phyloP scores from a whole-genome alignment of 2,113 vertebrate species.

The Zootoca vivipara region DNA sequence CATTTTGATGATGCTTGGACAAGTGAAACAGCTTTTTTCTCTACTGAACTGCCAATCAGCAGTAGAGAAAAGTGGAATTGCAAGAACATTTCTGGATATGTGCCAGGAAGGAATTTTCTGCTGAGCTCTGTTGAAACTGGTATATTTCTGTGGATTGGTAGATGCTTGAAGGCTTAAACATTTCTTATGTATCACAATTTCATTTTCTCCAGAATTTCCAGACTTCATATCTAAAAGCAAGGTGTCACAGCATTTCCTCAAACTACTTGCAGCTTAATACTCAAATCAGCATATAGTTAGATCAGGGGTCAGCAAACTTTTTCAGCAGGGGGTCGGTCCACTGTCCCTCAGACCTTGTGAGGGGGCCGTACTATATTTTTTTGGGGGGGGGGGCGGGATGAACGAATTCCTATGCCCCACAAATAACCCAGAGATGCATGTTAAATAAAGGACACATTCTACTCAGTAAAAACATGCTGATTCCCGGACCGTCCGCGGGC shows the following conservation, averaged over 20 bases:
- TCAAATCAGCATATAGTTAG: not conserved
- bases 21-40: not conserved
- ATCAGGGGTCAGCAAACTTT: too few relatives aligned
- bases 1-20: not conserved
- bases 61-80: not conserved
- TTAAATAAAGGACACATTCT: too few relatives aligned
- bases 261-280: not conserved
- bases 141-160: rapidly evolving
- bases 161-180: not conserved
- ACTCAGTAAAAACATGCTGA: too few relatives aligned
- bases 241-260: not conserved
- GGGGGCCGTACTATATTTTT: too few relatives aligned
- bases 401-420: too few relatives aligned
- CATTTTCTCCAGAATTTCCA: not conserved
- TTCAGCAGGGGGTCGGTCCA: too few relatives aligned
- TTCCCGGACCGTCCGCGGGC: too few relatives aligned
- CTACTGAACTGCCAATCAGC: not conserved
- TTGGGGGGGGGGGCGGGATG: too few relatives aligned
- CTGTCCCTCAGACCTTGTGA: too few relatives aligned
- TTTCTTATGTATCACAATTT: not conserved
- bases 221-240: not conserved
- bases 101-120: not conserved
- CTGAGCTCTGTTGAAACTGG: rapidly evolving
- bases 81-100: not conserved
- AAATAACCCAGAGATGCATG: too few relatives aligned